Evolutionary conservation across 2,113 vertebrate genomes (phyloP).

Genomic region (Phaetusa simplex): DNA sequence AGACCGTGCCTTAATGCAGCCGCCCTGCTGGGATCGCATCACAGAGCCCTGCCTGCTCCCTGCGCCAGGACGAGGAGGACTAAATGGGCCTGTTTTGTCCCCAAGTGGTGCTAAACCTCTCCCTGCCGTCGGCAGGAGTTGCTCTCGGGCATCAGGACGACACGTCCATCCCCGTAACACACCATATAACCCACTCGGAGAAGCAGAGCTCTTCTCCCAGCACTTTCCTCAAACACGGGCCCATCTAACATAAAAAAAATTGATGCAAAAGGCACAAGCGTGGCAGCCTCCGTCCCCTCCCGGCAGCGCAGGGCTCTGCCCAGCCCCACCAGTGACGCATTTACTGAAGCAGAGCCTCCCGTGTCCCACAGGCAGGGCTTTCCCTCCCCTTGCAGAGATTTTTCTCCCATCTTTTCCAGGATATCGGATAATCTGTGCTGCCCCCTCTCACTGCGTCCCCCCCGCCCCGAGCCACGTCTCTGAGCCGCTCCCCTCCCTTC

Average conservation of each 20-base stretch:
- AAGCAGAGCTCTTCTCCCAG: background rate
- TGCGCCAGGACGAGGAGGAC: fast-evolving
- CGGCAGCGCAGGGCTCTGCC: background rate
- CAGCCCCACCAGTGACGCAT: background rate
- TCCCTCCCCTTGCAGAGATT: background rate
- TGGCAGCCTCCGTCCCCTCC: background rate
- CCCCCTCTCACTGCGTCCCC: too few relatives aligned
- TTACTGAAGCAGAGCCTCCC: background rate
- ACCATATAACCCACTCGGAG: fast-evolving
- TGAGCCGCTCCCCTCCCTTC: background rate
- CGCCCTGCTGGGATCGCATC: background rate
- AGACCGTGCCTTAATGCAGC: background rate
- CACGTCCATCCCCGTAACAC: fast-evolving
- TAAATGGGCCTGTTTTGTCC: background rate
- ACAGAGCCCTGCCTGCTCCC: background rate
- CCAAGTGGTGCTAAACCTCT: background rate
- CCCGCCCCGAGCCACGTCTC: background rate
- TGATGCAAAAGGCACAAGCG: fast-evolving
- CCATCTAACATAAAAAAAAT: background rate
- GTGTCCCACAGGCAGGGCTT: fast-evolving
- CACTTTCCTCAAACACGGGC: background rate
- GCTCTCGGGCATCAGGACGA: fast-evolving
- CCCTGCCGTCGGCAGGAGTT: fast-evolving
- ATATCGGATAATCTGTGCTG: background rate
- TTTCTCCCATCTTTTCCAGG: background rate